phyloP scores from a whole-genome alignment of 2,113 vertebrate genomes.

The Microtus ochrogaster region DNA sequence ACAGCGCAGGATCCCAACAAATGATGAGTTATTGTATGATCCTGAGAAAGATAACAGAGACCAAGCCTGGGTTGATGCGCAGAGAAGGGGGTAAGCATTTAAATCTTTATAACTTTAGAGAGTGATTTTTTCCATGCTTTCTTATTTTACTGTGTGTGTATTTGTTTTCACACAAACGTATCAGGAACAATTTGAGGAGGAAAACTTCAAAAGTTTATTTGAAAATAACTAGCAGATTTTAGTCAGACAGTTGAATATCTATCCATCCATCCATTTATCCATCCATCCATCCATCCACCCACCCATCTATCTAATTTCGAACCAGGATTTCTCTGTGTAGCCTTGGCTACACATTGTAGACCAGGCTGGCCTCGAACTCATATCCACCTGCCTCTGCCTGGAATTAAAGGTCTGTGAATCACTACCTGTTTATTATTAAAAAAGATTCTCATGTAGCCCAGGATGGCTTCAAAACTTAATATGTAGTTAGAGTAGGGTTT shows the following conservation, averaged over 20 bases:
- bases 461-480: not conserved
- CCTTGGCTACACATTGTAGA: not conserved
- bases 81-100: constrained; percentile 89
- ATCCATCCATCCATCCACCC: too few relatives aligned
- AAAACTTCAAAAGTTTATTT: constrained; percentile 42
- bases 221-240: constrained; percentile 51
- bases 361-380: not conserved
- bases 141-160: not conserved
- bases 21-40: constrained; percentile 96
- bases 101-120: constrained; percentile 24
- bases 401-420: not conserved
- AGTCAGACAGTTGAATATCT: not conserved
- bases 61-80: constrained; percentile 96
- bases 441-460: not conserved
- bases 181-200: not conserved
- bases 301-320: not conserved
- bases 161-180: not conserved
- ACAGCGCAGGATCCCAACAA: constrained; percentile 89
- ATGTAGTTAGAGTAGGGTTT: not conserved
- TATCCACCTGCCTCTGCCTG: not conserved
- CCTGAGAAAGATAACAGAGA: constrained; percentile 95
- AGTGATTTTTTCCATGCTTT: constrained; percentile 2
- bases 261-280: too few relatives aligned
- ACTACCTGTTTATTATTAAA: not conserved
- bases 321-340: too few relatives aligned